phyloP scores from a whole-genome alignment of 1,140 invertebrate species.

The Vanessa tameamea region DNA sequence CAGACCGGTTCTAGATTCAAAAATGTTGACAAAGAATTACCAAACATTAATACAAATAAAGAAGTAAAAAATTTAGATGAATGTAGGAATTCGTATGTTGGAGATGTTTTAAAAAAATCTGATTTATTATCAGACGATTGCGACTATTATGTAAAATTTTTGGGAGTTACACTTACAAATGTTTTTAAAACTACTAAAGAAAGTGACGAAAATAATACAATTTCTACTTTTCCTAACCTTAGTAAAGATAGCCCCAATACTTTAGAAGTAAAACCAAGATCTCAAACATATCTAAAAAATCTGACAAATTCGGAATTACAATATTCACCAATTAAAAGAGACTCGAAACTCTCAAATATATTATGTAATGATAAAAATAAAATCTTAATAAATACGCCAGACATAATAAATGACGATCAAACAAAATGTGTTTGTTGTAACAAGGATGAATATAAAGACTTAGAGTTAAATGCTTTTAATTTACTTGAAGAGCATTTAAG shows the following conservation, averaged over 20 bases:
- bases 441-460: constrained; percentile 51
- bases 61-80: constrained; percentile 12
- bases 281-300: not conserved
- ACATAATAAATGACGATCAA: constrained; percentile 27
- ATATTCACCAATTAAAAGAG: not conserved
- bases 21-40: constrained; percentile 17
- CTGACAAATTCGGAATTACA: not conserved
- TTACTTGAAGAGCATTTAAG: constrained; percentile 67
- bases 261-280: not conserved
- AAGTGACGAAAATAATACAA: constrained; percentile 14
- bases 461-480: constrained; percentile 68
- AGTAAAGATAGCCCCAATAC: not conserved
- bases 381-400: not conserved
- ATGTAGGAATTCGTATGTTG: constrained; percentile 30
- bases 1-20: constrained; percentile 3
- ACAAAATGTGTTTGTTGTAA: constrained; percentile 60
- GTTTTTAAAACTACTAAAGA: not conserved
- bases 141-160: constrained; percentile 59
- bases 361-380: constrained; percentile 5
- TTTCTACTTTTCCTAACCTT: not conserved
- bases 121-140: constrained; percentile 38
- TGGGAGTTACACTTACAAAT: constrained; percentile 61
- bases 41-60: not conserved
- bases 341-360: not conserved
- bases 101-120: constrained; percentile 40